Evolutionary conservation across 2,888 invertebrate genomes (phyloP), one percentile per base, ranked within the genome.

Genomic region (Rambutsinella grinnellia): DNA sequence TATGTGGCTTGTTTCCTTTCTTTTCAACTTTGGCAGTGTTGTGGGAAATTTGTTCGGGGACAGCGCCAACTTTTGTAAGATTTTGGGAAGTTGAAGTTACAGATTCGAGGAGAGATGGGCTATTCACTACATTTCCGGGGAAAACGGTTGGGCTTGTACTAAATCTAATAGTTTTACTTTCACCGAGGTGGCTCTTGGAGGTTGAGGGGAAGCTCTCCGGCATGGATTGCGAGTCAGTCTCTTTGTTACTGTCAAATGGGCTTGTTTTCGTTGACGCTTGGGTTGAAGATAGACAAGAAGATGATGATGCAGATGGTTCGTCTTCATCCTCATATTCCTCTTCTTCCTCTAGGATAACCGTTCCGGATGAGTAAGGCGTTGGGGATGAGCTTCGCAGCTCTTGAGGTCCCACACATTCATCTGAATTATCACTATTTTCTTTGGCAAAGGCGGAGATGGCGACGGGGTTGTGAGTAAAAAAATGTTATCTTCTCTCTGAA

Each of bases 401-500:
- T 36, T 36, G 6, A 5, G 36, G 5, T 5, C 36, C 47, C 8
- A 65, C 68, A 2, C 54, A 63, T 28, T 58, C 27, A 47, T 61
- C 67, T 21, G 23, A 19, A 49, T 53, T 60, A 72, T 69, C 70
- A 66, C 66, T 70, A 61, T 72, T 36, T 36, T 36, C 69, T 61
- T 74, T 74, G 61, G 69, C 61, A 75, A 75, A 75, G 47, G 75
- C 75, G 24, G 75, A 75, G 19, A 63, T 57, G 15, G 75, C 75
- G 3, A 75, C 75, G 27, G 80, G 81, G 65, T 75, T 75, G 47
- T 82, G 91, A 0, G 96, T 96, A 87, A 97, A 97, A n/a, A 89
- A 97, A 97, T 51, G 96, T 95, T 93, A 97, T 96, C 88, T 97
- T 97, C 88, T 97, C 96, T 89, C 97, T 97, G 89, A 23, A 49